These are phyloP conservation scores for Nycticryphes semicollaris DNA, from an alignment of 2,113 vertebrate species.

Conservation along the genomic window DNA sequence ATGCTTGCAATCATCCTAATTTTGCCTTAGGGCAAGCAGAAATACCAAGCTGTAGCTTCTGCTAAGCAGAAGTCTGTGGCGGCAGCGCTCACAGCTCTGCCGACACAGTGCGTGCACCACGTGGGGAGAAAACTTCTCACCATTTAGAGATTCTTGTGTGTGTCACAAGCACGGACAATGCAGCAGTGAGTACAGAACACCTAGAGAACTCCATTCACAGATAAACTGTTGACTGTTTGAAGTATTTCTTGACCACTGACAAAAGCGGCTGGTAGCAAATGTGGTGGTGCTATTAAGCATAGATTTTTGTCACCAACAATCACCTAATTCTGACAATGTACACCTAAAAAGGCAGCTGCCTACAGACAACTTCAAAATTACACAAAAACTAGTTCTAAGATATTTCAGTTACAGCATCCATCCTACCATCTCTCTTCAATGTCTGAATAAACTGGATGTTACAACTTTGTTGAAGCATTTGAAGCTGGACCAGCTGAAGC, in stretches of 20 bases:
- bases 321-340: background rate
- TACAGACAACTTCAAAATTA: background rate
- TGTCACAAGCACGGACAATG: background rate
- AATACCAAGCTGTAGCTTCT: background rate
- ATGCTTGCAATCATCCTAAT: background rate
- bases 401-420: background rate
- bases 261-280: background rate
- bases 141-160: background rate
- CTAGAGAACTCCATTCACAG: background rate
- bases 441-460: background rate
- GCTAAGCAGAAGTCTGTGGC: background rate
- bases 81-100: background rate
- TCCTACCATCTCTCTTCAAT: background rate
- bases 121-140: background rate
- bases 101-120: fast-evolving
- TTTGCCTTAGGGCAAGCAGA: background rate
- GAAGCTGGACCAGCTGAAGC: background rate
- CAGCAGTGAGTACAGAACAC: background rate
- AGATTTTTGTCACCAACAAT: background rate
- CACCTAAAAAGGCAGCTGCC: background rate
- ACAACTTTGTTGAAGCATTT: background rate
- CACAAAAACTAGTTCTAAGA: background rate
- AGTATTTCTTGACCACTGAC: background rate
- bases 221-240: background rate
- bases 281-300: background rate